A percentile compares a stretch with the other conserved stretches of the same genome.
Conservation (phyloP, 2,113 vertebrate species). For the Eublepharis macularius region DNA sequence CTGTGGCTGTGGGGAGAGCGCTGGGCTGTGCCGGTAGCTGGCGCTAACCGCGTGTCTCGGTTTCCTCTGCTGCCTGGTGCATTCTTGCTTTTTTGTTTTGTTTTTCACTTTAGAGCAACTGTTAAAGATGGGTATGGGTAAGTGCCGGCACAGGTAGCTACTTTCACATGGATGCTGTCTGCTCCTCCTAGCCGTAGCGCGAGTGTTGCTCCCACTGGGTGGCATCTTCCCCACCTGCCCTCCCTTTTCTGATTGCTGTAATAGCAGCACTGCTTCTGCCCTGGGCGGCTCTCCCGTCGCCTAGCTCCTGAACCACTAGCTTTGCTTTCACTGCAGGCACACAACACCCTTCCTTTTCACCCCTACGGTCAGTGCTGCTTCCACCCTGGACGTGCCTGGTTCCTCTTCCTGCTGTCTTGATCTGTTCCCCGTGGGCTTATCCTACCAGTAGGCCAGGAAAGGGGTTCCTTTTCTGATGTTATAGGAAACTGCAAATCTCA, state of each 20-base stretch:
- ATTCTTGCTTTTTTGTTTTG: background rate
- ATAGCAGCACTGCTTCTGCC: background rate
- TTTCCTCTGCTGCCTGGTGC: conserved; percentile 32
- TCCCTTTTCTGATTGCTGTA: background rate
- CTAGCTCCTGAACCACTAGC: background rate
- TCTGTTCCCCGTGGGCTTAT: background rate
- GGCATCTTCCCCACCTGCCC: no score
- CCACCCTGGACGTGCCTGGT: fast-evolving
- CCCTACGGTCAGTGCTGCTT: fast-evolving
- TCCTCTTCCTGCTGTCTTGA: background rate
- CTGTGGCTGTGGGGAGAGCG: background rate
- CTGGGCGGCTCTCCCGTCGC: background rate
- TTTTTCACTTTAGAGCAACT: conserved; percentile 53
- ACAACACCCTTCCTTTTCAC: background rate
- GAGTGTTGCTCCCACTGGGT: background rate
- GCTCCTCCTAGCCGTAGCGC: background rate
- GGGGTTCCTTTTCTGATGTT: no score
- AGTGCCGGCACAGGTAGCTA: conserved; percentile 32
- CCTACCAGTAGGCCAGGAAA: background rate
- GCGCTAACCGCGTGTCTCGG: conserved; percentile 45
- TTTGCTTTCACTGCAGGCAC: background rate
- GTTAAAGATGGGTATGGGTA: conserved; percentile 43
- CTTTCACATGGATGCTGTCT: background rate
- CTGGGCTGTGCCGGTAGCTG: background rate
- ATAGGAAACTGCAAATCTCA: no score